Conservation (phyloP, 37 sponge, comb jelly and placozoan genomes). For the Aphrocallistes beatrix region DNA sequence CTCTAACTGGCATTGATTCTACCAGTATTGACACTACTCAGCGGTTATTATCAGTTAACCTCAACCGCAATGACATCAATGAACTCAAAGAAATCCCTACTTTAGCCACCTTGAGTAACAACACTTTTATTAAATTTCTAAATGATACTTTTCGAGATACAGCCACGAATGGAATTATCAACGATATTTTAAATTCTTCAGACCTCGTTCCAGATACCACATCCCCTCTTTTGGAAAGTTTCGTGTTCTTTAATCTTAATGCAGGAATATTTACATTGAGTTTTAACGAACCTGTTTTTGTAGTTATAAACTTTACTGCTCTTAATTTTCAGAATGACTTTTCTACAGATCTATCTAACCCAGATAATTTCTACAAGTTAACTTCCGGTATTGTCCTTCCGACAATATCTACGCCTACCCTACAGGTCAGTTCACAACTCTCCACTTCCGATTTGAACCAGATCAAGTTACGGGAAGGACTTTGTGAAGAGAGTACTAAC, state of each 20-base stretch:
- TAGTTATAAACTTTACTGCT: slow-evolving; percentile 21
- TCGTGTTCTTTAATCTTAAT: slow-evolving; percentile 53
- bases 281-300: slow-evolving; percentile 49
- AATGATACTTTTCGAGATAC: slow-evolving; percentile 41
- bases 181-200: not conserved
- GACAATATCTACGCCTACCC: not conserved
- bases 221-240: slow-evolving; percentile 35
- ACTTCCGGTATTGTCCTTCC: slow-evolving; percentile 8
- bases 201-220: slow-evolving; percentile 34
- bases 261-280: slow-evolving; percentile 36
- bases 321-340: slow-evolving; percentile 40
- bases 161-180: slow-evolving; percentile 32
- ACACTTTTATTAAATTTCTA: slow-evolving; percentile 55
- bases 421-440: slow-evolving; percentile 40
- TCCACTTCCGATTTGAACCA: slow-evolving; percentile 49
- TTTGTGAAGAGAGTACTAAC: slow-evolving; percentile 33
- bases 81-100: slow-evolving; percentile 46
- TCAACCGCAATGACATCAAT: slow-evolving; percentile 49
- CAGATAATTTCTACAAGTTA: slow-evolving; percentile 19
- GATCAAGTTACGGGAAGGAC: slow-evolving; percentile 31
- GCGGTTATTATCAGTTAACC: slow-evolving; percentile 20
- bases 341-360: not conserved
- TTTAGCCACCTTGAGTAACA: slow-evolving; percentile 42
- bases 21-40: not conserved
- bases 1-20: slow-evolving; percentile 13